Evolutionary conservation across 2,113 vertebrate species (phyloP).

Genomic region (Zootoca vivipara): DNA sequence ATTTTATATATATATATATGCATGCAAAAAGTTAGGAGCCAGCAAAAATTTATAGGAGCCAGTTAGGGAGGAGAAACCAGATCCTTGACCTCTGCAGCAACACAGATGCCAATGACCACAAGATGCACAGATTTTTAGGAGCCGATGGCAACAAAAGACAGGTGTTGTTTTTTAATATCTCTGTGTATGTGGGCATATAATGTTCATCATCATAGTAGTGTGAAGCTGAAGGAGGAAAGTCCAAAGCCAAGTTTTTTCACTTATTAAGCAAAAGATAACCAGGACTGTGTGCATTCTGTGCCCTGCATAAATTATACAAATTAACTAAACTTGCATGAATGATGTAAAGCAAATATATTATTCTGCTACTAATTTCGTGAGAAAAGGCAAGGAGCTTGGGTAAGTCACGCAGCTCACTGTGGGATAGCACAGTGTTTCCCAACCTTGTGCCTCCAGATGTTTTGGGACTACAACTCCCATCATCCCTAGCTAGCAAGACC

Average conservation of each 20-base stretch:
- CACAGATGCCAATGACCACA: background rate
- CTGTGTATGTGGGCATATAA: background rate
- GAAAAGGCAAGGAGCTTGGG: background rate
- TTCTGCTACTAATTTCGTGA: background rate
- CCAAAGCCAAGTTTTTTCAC: background rate
- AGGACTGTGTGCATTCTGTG: background rate
- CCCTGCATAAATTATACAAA: background rate
- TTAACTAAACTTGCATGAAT: background rate
- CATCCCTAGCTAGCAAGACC: too few species aligned
- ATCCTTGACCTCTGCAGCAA: background rate
- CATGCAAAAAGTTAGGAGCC: constrained; percentile 1
- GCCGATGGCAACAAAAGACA: too few species aligned
- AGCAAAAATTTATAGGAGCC: constrained; percentile 10
- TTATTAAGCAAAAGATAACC: background rate
- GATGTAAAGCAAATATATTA: background rate
- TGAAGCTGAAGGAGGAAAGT: background rate
- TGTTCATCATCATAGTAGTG: background rate
- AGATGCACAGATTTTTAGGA: background rate
- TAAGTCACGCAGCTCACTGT: too few species aligned
- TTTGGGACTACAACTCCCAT: too few species aligned
- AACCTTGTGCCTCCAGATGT: too few species aligned
- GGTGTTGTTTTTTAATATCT: background rate
- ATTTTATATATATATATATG: constrained; percentile 39
- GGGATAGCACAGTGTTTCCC: too few species aligned
- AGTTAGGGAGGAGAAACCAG: background rate